Percentiles rank a stretch among this genome's conserved stretches.
These are phyloP conservation scores for Lasioglossum albipes DNA, from an alignment of 1,140 invertebrate species.

Conservation along the genomic window DNA sequence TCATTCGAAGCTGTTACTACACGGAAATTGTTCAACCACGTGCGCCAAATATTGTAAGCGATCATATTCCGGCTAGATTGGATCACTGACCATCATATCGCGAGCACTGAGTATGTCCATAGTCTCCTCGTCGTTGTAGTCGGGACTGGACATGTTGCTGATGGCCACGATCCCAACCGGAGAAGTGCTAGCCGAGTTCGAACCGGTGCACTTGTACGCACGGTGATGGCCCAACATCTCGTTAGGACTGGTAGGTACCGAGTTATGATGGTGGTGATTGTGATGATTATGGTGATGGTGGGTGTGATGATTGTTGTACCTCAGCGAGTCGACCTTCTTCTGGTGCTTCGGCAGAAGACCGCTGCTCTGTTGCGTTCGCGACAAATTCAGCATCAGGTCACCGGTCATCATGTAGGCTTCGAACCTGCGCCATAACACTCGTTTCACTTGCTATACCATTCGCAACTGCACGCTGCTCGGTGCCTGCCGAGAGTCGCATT, in stretches of 20 bases:
- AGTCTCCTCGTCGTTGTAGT: slow-evolving; percentile 89
- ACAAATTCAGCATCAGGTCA: slow-evolving; percentile 94
- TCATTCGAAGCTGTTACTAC: too few species aligned
- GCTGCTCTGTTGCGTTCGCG: slow-evolving; percentile 86
- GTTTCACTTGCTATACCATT: neutral
- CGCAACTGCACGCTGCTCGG: too few species aligned
- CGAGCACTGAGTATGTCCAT: slow-evolving; percentile 84
- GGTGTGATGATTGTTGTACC: slow-evolving; percentile 79
- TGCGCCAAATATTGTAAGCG: too few species aligned
- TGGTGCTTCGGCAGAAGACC: slow-evolving; percentile 83
- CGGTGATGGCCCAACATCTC: slow-evolving; percentile 81
- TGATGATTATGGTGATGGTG: slow-evolving; percentile 80
- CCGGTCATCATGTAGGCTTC: slow-evolving; percentile 99
- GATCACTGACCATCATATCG: slow-evolving; percentile 91
- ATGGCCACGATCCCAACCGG: slow-evolving; percentile 84
- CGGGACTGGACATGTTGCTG: slow-evolving; percentile 92
- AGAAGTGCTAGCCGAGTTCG: slow-evolving; percentile 81
- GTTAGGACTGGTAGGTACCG: slow-evolving; percentile 90
- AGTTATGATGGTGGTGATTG: slow-evolving; percentile 82
- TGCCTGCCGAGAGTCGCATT: too few species aligned
- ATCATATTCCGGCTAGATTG: slow-evolving; percentile 62
- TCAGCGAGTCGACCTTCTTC: slow-evolving; percentile 83
- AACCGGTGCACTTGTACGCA: slow-evolving; percentile 75
- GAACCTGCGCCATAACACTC: slow-evolving; percentile 80
- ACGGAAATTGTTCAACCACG: too few species aligned